Percentiles rank a stretch among this genome's conserved stretches.
These are phyloP conservation scores for Trematomus bernacchii DNA, from an alignment of 2,797 vertebrate genomes.

Conservation along the genomic window DNA sequence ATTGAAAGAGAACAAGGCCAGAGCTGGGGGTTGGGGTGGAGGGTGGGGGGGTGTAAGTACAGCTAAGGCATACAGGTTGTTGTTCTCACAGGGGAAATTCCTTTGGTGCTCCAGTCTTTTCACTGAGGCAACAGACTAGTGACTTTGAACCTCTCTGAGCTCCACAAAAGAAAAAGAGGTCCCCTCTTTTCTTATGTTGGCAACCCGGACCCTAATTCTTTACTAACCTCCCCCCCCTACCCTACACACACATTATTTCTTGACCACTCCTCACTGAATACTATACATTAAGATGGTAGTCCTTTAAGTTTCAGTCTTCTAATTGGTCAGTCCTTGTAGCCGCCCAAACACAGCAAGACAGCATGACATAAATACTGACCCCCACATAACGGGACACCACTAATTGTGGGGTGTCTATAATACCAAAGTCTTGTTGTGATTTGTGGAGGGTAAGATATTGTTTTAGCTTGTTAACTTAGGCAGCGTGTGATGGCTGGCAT, in stretches of 20 bases:
- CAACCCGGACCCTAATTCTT: slow-evolving; percentile 52
- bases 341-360: slow-evolving; percentile 22
- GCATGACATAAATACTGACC: slow-evolving; percentile 72
- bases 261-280: slow-evolving; percentile 37
- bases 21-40: slow-evolving; percentile 33
- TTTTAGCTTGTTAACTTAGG: slow-evolving; percentile 55
- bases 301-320: slow-evolving; percentile 30
- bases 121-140: slow-evolving; percentile 85
- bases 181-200: slow-evolving; percentile 60
- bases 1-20: slow-evolving; percentile 59
- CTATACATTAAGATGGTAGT: slow-evolving; percentile 46
- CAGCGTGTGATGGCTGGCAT: slow-evolving; percentile 49
- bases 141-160: slow-evolving; percentile 79
- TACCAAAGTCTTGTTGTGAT: slow-evolving; percentile 61
- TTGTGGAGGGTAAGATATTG: slow-evolving; percentile 50
- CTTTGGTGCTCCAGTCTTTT: slow-evolving; percentile 78
- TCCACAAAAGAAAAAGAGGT: slow-evolving; percentile 71
- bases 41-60: slow-evolving; percentile 52
- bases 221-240: slow-evolving; percentile 33
- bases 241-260: slow-evolving; percentile 51
- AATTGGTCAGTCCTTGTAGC: slow-evolving; percentile 47
- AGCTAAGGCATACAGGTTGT: slow-evolving; percentile 80
- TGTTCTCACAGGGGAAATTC: slow-evolving; percentile 82
- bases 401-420: slow-evolving; percentile 63
- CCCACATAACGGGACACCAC: slow-evolving; percentile 61